Conservation (phyloP, 1,140 invertebrate genomes). For the Bombus terrestris region DNA sequence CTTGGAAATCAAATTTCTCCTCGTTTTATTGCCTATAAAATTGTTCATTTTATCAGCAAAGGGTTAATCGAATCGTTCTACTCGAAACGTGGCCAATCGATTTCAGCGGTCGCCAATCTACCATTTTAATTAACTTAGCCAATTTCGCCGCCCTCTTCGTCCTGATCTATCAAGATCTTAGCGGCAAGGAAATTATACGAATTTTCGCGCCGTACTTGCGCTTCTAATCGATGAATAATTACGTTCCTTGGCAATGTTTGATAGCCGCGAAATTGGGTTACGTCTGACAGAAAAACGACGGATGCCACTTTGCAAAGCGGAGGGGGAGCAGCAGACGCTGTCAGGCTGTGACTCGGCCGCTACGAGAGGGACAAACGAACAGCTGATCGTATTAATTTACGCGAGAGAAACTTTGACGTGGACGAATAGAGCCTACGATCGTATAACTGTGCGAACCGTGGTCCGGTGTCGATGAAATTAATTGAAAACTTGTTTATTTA, state of each 20-base stretch:
- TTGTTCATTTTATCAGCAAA: background rate
- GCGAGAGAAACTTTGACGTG: slow-evolving; percentile 44
- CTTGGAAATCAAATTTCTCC: too few relatives aligned
- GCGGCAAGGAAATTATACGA: background rate
- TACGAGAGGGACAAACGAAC: background rate
- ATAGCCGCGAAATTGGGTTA: slow-evolving; percentile 36
- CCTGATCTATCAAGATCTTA: background rate
- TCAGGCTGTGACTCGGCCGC: background rate
- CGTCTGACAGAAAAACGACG: background rate
- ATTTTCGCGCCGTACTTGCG: background rate
- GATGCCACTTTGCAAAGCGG: background rate
- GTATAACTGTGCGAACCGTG: slow-evolving; percentile 27
- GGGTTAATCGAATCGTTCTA: background rate
- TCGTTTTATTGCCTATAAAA: too few relatives aligned
- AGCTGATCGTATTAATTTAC: slow-evolving; percentile 49
- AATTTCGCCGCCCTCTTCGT: background rate
- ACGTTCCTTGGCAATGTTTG: background rate
- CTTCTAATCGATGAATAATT: slow-evolving; percentile 31
- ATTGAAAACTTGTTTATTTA: slow-evolving; percentile 70
- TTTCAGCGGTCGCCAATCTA: background rate
- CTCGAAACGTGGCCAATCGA: background rate
- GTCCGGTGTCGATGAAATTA: slow-evolving; percentile 62
- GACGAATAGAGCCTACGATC: slow-evolving; percentile 41
- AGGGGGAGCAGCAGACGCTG: background rate
- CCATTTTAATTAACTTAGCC: background rate